Conservation (phyloP, 2,113 vertebrate species). For the Ptychochromis oligacanthus region DNA sequence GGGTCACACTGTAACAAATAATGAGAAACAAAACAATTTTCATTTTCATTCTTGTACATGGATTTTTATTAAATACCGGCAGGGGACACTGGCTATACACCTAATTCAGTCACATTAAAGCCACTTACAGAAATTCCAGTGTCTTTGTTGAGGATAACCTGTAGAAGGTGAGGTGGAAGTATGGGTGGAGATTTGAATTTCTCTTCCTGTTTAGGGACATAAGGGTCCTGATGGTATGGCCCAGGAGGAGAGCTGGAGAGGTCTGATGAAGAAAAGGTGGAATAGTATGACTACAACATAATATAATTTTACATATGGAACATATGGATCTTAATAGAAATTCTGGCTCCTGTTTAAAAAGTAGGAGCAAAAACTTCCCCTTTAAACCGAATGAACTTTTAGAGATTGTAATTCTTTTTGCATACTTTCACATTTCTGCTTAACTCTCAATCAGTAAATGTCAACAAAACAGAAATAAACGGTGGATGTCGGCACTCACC, state of each 20-base stretch:
- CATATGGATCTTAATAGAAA: not conserved
- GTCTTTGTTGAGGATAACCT: constrained; percentile 99
- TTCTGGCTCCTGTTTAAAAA: not conserved
- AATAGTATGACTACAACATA: not conserved
- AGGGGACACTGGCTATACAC: not conserved
- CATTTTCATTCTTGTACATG: not conserved
- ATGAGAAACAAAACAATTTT: not conserved
- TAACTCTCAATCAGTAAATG: not conserved
- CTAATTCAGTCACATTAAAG: not conserved
- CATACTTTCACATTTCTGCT: not conserved
- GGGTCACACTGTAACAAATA: constrained; percentile 92
- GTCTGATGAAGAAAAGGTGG: constrained; percentile 75
- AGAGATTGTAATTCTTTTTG: not conserved
- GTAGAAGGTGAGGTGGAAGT: constrained; percentile 94
- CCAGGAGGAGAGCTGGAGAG: constrained; percentile 96
- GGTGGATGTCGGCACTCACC: constrained; percentile 74
- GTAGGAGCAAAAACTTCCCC: not conserved
- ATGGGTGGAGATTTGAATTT: constrained; percentile 94
- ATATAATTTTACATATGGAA: not conserved
- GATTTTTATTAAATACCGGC: not conserved
- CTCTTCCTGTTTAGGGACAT: constrained; percentile 92
- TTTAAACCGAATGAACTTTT: not conserved
- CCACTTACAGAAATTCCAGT: constrained; percentile 95
- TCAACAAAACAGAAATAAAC: not conserved
- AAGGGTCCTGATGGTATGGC: constrained; percentile 96